Evolutionary conservation across 2,888 invertebrate genomes (phyloP).

Genomic region (Nemotelus pantherinus): DNA sequence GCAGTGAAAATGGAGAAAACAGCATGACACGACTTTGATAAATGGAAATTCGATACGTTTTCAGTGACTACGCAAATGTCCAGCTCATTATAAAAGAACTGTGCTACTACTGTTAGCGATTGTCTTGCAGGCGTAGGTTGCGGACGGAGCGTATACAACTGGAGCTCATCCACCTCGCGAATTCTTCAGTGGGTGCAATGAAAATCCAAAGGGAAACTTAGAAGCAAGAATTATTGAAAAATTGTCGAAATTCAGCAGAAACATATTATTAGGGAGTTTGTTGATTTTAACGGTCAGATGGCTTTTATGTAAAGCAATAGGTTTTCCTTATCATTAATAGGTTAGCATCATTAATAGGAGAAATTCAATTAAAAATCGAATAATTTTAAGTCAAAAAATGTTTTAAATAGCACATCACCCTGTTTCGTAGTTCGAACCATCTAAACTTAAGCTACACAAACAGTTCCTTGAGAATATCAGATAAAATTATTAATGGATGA

Average conservation of each 20-base stretch:
- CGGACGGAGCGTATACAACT: not conserved
- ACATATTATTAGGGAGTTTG: not conserved
- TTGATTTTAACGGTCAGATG: too few species aligned
- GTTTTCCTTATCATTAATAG: too few species aligned
- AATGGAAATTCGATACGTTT: slow-evolving; percentile 52
- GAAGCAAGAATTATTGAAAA: not conserved
- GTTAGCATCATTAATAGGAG: too few species aligned
- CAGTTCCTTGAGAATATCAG: slow-evolving; percentile 50
- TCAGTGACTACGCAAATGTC: slow-evolving; percentile 52
- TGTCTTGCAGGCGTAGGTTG: not conserved
- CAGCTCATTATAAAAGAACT: slow-evolving; percentile 49
- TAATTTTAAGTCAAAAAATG: too few species aligned
- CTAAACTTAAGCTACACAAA: slow-evolving; percentile 49
- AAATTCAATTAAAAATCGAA: too few species aligned
- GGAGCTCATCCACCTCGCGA: not conserved
- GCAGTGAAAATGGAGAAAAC: slow-evolving; percentile 30
- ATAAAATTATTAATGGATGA: slow-evolving; percentile 52
- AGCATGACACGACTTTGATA: slow-evolving; percentile 48
- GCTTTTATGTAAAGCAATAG: too few species aligned
- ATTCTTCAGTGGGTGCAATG: not conserved
- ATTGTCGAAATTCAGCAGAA: not conserved
- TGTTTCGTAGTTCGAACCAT: slow-evolving; percentile 6
- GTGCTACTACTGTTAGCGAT: slow-evolving; percentile 7
- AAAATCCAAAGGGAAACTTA: not conserved
- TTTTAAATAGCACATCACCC: not conserved